phyloP scores from a whole-genome alignment of 2,888 invertebrate genomes.

The Pseudanteris insignis region DNA sequence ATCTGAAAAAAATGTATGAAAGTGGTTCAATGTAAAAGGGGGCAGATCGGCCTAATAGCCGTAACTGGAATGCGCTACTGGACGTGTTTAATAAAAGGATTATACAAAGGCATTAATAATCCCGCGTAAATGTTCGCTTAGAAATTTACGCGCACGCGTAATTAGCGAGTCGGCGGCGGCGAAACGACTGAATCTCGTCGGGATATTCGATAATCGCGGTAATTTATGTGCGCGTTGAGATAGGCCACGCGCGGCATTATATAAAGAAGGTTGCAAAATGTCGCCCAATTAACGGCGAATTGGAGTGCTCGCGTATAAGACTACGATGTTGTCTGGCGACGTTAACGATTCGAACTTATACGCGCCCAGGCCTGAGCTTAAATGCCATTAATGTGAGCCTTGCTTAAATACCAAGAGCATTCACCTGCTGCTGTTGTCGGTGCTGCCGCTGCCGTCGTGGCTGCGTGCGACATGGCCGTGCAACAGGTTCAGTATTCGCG shows the following conservation, averaged over 20 bases:
- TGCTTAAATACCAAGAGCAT: conserved; percentile 37
- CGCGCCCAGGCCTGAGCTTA: conserved; percentile 18
- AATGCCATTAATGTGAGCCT: conserved; percentile 29
- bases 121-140: conserved; percentile 37
- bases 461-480: conserved; percentile 34
- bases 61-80: conserved; percentile 20
- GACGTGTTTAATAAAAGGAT: conserved; percentile 15
- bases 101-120: conserved; percentile 33
- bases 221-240: conserved; percentile 59
- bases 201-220: conserved; percentile 59
- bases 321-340: conserved; percentile 28
- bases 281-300: conserved; percentile 57
- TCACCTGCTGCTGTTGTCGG: no score
- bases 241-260: conserved; percentile 49
- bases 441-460: conserved; percentile 13
- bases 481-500: conserved; percentile 29
- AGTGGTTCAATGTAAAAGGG: not conserved
- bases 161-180: conserved; percentile 60
- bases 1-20: no score
- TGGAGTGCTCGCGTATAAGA: conserved; percentile 40
- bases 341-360: conserved; percentile 39
- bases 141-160: conserved; percentile 59
- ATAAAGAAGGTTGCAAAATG: conserved; percentile 58
- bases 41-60: not conserved
- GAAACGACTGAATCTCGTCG: conserved; percentile 50